Base-by-base conservation (phyloP, 2,113 vertebrate genomes). In the Salvelinus namaycush region DNA sequence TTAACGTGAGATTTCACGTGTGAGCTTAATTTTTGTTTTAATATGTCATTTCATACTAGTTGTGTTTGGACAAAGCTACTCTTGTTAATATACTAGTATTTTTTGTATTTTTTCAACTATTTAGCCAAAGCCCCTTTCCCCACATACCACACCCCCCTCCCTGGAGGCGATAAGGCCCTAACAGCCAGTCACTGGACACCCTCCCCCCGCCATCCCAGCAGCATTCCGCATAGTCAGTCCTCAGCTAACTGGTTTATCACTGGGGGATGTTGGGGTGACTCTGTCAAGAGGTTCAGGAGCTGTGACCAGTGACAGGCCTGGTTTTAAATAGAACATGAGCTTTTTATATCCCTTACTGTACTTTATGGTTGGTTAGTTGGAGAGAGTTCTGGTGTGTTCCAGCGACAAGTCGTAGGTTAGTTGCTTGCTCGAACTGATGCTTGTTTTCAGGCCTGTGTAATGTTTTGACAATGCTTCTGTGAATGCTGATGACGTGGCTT, bases 241-340 rank as follows among this genome's bases (percentile, higher is more conserved):
- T 49, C 66, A 73, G 44, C 51, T 34, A 34, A 34, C 34, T 70
- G 29, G 76, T 18, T 69, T 57, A 11, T 22, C 22, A 57, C 34
- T 18, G 6, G 18, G 24, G 71, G 77, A 54, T 74, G 14, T n/a
- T 34, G 39, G 64, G 72, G 70, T 11, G 39, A 74, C 74, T 16
- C n/a, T 68, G 48, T 74, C 22, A 54, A 14, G 16, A 18, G 13
- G 16, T 18, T 5, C 22, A 67, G 69, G 69, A 68, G 70, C 44
- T 27, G 39, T 68, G 44, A 13, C 12, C 24, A 62, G n/a, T 59
- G 49, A 70, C 39, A 26, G 44, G 51, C 16, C 14, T 54, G 16
- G 68, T 73, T 81, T 81, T 78, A 76, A 76, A 81, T 78, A 83
- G 73, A 70, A 16, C 57, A n/a, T 70, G 67, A 76, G 22, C 39